These are phyloP conservation scores for Platygyra sinensis DNA, from an alignment of 64 coral and sea anemone species.

Conservation along the genomic window DNA sequence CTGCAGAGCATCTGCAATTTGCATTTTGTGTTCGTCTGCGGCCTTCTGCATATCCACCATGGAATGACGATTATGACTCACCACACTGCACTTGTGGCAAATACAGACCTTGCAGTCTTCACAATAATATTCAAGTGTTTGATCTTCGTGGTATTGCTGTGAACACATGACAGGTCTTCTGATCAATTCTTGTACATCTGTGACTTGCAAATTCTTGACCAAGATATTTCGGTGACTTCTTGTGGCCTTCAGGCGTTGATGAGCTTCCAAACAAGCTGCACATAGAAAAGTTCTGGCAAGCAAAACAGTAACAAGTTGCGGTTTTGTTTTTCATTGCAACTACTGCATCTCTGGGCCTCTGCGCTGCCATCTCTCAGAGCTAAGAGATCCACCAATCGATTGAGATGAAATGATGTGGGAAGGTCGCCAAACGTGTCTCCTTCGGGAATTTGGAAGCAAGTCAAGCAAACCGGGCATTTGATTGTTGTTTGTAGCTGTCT, in stretches of 20 bases:
- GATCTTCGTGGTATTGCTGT: too few species aligned
- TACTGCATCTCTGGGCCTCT: too few species aligned
- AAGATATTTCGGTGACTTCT: too few species aligned
- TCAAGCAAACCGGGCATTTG: too few species aligned
- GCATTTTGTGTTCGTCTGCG: background rate
- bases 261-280: background rate
- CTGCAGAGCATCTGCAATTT: background rate
- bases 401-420: background rate
- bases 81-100: constrained; percentile 14
- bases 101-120: too few species aligned
- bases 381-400: too few species aligned
- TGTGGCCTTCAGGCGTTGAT: background rate
- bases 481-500: too few species aligned
- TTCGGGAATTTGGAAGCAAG: background rate
- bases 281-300: background rate
- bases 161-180: too few species aligned
- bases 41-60: background rate
- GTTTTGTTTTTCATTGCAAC: background rate
- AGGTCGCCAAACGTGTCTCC: background rate
- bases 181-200: background rate
- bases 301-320: background rate
- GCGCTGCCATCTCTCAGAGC: too few species aligned
- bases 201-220: background rate
- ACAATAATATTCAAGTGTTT: too few species aligned
- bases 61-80: background rate